Evolutionary conservation across 1,140 invertebrate genomes (phyloP).

Genomic region (Pogonomyrmex californicus): DNA sequence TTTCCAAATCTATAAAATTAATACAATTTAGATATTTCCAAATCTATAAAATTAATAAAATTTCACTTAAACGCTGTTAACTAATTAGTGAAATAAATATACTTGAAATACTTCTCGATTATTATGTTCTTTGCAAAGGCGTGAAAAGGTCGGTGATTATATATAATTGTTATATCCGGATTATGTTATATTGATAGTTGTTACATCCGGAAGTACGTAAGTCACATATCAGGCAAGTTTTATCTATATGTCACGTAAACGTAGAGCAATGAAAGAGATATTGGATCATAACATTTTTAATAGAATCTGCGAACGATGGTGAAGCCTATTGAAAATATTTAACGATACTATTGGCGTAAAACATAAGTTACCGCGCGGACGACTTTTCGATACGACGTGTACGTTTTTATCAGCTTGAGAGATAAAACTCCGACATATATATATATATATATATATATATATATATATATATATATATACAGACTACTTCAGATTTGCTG

Average conservation of each 20-base stretch:
- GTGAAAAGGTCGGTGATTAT: neutral
- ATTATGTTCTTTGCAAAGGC: neutral
- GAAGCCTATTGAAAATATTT: constrained; percentile 38
- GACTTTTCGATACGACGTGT: constrained; percentile 31
- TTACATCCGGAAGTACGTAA: neutral
- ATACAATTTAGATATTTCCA: too few relatives aligned
- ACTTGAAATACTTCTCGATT: neutral
- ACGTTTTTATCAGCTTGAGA: constrained; percentile 46
- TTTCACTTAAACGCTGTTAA: neutral
- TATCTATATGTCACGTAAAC: neutral
- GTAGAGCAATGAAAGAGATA: constrained; percentile 25
- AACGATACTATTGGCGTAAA: constrained; percentile 47
- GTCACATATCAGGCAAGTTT: neutral
- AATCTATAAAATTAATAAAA: neutral
- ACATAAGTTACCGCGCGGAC: constrained; percentile 37
- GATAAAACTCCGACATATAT: constrained; percentile 14
- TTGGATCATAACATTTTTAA: constrained; percentile 41
- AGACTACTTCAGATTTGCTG: constrained; percentile 7
- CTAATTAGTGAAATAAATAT: neutral
- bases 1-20: too few relatives aligned
- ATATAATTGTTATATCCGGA: too few relatives aligned
- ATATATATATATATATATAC: constrained; percentile 13
- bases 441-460: constrained; percentile 29
- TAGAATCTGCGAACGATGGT: constrained; percentile 27
- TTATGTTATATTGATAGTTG: too few relatives aligned